phyloP scores from a whole-genome alignment of 2,888 invertebrate genomes.

The Mythimna impura region DNA sequence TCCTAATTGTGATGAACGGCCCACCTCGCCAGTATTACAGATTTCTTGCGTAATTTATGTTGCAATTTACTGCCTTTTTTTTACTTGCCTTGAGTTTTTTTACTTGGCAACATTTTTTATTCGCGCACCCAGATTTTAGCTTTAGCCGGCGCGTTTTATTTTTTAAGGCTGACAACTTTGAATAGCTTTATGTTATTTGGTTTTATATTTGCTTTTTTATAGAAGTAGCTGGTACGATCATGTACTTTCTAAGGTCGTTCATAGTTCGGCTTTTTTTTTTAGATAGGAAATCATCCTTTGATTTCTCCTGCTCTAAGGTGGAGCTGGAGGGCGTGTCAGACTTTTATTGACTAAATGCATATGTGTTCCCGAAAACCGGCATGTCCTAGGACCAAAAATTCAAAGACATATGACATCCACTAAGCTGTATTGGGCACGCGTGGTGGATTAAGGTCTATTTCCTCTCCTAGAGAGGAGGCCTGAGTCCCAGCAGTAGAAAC shows the following conservation, averaged over 20 bases:
- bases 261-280: too few relatives aligned
- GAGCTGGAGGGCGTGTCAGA: too few relatives aligned
- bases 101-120: constrained; percentile 59
- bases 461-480: too few relatives aligned
- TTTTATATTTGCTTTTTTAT: constrained; percentile 16
- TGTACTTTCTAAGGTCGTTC: background rate
- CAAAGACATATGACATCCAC: too few relatives aligned
- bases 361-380: too few relatives aligned
- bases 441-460: too few relatives aligned
- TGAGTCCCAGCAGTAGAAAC: too few relatives aligned
- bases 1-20: constrained; percentile 83
- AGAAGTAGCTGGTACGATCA: background rate
- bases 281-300: too few relatives aligned
- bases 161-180: constrained; percentile 51
- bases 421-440: too few relatives aligned
- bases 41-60: constrained; percentile 83
- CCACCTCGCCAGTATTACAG: constrained; percentile 77
- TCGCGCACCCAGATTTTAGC: constrained; percentile 49
- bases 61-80: constrained; percentile 79
- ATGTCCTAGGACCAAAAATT: too few relatives aligned
- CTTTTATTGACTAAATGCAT: too few relatives aligned
- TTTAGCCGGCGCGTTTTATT: constrained; percentile 52
- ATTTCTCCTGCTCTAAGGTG: too few relatives aligned
- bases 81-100: constrained; percentile 64
- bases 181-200: constrained; percentile 35